Conservation (phyloP, 53 echinoderm and acorn worm species). For the Glandiceps talaboti region DNA sequence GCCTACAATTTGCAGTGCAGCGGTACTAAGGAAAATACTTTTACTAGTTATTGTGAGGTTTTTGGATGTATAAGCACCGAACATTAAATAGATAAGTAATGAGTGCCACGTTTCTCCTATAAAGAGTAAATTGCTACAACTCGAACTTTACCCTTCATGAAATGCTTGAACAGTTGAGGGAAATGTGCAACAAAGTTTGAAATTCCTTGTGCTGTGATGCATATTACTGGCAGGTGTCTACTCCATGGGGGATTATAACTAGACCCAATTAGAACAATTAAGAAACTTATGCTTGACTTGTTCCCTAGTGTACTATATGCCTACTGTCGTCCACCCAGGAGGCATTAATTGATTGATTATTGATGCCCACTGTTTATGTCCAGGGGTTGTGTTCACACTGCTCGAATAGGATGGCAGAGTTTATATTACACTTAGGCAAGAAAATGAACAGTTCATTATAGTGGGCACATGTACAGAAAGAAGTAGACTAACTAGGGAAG, state of each 20-base stretch:
- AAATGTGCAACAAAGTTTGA: too few species aligned
- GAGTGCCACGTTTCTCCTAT: too few species aligned
- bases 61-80: too few species aligned
- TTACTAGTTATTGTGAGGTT: too few species aligned
- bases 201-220: not conserved
- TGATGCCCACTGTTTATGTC: not conserved
- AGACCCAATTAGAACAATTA: not conserved
- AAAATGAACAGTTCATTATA: constrained; percentile 15
- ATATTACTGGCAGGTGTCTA: not conserved
- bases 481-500: too few species aligned
- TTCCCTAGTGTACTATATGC: not conserved
- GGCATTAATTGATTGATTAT: constrained; percentile 1
- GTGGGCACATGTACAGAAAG: too few species aligned
- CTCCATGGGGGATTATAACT: not conserved
- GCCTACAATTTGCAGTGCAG: too few species aligned
- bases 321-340: not conserved
- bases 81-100: too few species aligned
- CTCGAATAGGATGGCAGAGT: not conserved
- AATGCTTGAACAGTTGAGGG: too few species aligned
- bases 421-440: constrained; percentile 10
- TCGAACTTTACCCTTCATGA: too few species aligned
- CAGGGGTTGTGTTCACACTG: constrained; percentile 7
- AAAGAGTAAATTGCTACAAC: too few species aligned
- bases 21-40: too few species aligned
- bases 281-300: not conserved